phyloP scores from a whole-genome alignment of 2,888 invertebrate genomes.

The Chironomus tentans region DNA sequence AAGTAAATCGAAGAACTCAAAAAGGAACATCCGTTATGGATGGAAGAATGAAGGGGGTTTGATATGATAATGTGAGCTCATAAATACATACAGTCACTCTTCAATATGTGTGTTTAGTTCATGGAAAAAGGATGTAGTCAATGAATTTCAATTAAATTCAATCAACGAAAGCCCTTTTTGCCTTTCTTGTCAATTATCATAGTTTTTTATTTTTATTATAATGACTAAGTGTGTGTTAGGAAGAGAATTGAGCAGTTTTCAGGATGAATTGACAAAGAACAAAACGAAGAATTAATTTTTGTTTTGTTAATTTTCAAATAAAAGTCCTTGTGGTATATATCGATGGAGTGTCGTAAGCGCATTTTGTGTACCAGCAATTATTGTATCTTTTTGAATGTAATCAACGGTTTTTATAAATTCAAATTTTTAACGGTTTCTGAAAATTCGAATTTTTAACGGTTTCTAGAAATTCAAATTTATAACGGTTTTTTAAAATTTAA shows the following conservation, averaged over 20 bases:
- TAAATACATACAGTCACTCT: neutral
- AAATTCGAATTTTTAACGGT: no score
- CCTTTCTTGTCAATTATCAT: neutral
- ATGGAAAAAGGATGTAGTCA: conserved; percentile 10
- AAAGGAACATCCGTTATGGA: neutral
- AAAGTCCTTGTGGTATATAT: no score
- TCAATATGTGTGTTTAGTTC: no score
- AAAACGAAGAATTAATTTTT: no score
- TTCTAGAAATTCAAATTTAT: no score
- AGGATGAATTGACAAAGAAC: neutral
- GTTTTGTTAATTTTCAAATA: no score
- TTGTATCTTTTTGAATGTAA: no score
- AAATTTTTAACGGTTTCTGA: no score
- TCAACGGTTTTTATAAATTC: no score
- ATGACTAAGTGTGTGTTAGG: neutral
- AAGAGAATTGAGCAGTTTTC: neutral
- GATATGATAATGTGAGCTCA: neutral
- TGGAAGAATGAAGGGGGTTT: neutral
- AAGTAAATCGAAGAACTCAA: neutral
- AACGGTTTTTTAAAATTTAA: no score
- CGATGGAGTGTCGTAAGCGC: no score
- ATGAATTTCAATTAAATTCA: conserved; percentile 11
- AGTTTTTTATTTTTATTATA: neutral
- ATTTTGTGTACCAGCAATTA: no score
- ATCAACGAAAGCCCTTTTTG: neutral